Evolutionary conservation across 2,797 vertebrate genomes (phyloP).

Genomic region (Etheostoma nigrum): DNA sequence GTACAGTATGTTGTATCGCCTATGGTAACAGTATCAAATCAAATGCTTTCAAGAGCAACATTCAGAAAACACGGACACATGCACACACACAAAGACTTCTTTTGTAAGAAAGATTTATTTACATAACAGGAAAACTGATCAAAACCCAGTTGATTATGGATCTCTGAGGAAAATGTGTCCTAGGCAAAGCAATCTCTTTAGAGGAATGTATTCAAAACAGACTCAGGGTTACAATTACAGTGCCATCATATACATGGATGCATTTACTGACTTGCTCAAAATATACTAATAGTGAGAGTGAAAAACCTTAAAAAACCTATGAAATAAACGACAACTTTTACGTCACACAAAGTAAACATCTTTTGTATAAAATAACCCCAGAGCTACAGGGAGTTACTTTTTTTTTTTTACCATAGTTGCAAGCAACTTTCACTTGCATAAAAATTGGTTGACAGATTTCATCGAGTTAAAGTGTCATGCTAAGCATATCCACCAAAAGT

Average conservation of each 20-base stretch:
- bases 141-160: slow-evolving; percentile 25
- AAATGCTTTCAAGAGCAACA: background rate
- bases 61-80: slow-evolving; percentile 1
- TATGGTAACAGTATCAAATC: background rate
- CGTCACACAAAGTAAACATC: slow-evolving; percentile 23
- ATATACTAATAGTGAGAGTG: slow-evolving; percentile 9
- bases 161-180: slow-evolving; percentile 29
- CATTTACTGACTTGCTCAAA: slow-evolving; percentile 48
- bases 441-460: background rate
- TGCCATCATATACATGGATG: slow-evolving; percentile 19
- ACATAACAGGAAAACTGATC: slow-evolving; percentile 44
- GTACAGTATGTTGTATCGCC: background rate
- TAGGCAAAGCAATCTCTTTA: slow-evolving; percentile 25
- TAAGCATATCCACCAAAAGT: background rate
- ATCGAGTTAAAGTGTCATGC: background rate
- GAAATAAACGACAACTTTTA: background rate
- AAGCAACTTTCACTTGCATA: slow-evolving; percentile 3
- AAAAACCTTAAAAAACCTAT: slow-evolving; percentile 23
- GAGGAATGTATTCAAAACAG: slow-evolving; percentile 58
- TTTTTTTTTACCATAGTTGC: background rate
- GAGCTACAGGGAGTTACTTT: background rate
- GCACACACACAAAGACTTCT: background rate
- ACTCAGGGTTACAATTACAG: slow-evolving; percentile 50
- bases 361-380: slow-evolving; percentile 23
- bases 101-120: slow-evolving; percentile 73